Percentiles rank a stretch among this genome's conserved stretches.
Evolutionary conservation across 1,140 invertebrate species (phyloP).

Genomic region (Epicauta chinensis): DNA sequence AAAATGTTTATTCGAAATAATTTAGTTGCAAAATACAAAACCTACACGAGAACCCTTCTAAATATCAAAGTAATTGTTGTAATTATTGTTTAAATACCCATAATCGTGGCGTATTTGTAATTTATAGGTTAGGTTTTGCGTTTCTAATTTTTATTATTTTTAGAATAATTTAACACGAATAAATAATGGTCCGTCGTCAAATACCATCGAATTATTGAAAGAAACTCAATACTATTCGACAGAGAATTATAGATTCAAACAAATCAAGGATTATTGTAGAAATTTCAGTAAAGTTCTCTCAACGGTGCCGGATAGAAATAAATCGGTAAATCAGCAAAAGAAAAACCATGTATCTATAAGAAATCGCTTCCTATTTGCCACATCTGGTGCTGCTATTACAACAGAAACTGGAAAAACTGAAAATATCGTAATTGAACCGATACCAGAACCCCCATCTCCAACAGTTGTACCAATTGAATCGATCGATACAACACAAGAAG

Average conservation of each 20-base stretch:
- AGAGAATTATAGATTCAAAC: too few species aligned
- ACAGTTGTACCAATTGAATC: conserved; percentile 41
- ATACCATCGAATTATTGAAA: background rate
- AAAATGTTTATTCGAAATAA: background rate
- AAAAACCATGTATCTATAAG: too few species aligned
- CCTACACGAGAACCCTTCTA: background rate
- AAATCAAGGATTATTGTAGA: background rate
- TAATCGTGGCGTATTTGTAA: background rate
- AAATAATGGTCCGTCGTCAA: background rate
- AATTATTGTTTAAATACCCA: background rate
- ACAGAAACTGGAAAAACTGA: background rate
- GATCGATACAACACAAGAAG: conserved; percentile 36
- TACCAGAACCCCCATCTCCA: conserved; percentile 46
- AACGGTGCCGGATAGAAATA: background rate
- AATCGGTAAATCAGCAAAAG: conserved; percentile 7
- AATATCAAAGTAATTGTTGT: conserved; percentile 1
- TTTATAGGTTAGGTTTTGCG: conserved; percentile 6
- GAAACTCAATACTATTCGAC: background rate
- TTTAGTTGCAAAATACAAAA: conserved; percentile 5
- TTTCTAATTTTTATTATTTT: background rate
- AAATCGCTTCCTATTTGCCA: background rate
- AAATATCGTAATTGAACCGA: background rate
- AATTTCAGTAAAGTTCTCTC: background rate
- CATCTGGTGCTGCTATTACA: background rate
- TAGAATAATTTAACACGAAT: conserved; percentile 1